phyloP scores from a whole-genome alignment of 2,888 invertebrate genomes.

The Scaptomyza polygonia region DNA sequence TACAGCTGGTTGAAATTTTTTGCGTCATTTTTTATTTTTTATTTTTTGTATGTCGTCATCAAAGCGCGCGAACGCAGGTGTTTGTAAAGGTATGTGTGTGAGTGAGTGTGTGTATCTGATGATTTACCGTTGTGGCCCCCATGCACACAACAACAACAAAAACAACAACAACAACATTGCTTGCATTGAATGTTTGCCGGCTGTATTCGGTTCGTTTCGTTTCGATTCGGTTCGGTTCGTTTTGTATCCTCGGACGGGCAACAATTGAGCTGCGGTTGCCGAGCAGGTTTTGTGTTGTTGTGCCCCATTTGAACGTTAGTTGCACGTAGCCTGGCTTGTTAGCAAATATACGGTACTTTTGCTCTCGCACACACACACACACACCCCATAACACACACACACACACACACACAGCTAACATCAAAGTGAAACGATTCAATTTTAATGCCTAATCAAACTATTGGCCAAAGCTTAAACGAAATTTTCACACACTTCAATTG shows the following conservation, averaged over 20 bases:
- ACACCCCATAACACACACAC: conserved; percentile 17
- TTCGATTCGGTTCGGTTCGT: conserved; percentile 22
- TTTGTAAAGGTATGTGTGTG: conserved; percentile 3
- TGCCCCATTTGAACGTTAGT: conserved; percentile 69
- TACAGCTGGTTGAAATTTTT: conserved; percentile 30
- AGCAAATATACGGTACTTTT: conserved; percentile 72
- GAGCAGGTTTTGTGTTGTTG: conserved; percentile 45
- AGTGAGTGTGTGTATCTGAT: conserved; percentile 45
- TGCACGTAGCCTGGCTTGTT: conserved; percentile 77
- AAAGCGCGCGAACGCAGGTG: conserved; percentile 39
- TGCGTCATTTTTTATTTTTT: background rate
- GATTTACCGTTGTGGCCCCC: conserved; percentile 79
- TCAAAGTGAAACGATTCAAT: conserved; percentile 47
- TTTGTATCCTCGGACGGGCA: conserved; percentile 42
- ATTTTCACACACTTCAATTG: conserved; percentile 13
- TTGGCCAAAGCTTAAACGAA: conserved; percentile 13
- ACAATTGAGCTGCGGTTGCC: conserved; percentile 48
- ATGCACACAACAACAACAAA: conserved; percentile 28
- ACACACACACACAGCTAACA: conserved; percentile 17
- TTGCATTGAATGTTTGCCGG: conserved; percentile 28
- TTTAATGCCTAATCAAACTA: conserved; percentile 37
- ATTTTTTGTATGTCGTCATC: conserved; percentile 58
- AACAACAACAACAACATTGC: background rate
- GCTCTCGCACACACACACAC: conserved; percentile 40
- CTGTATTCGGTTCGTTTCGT: conserved; percentile 1